Evolutionary conservation across 2,113 vertebrate species (phyloP).

Genomic region (Climacteris rufus): DNA sequence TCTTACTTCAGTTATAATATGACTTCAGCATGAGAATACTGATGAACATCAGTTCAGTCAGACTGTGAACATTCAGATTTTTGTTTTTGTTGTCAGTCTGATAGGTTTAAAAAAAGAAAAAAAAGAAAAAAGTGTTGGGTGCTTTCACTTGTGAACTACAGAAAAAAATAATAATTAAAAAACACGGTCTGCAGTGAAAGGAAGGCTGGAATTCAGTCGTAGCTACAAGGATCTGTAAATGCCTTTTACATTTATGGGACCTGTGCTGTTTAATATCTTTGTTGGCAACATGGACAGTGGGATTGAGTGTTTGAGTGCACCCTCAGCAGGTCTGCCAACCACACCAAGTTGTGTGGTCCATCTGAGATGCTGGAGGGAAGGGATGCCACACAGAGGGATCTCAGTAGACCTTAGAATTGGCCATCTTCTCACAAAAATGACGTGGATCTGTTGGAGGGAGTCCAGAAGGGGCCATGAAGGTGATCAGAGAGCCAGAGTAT

Average conservation of each 20-base stretch:
- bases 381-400: not conserved
- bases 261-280: not conserved
- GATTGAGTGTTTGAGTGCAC: not conserved
- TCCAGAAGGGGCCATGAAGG: not conserved
- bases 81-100: not conserved
- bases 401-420: not conserved
- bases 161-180: not conserved
- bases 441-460: not conserved
- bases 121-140: not conserved
- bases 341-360: accelerated
- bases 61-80: not conserved
- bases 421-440: not conserved
- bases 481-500: not conserved
- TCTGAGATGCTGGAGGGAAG: not conserved
- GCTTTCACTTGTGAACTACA: not conserved
- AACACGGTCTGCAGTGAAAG: not conserved
- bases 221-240: not conserved
- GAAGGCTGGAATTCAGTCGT: not conserved
- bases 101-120: not conserved
- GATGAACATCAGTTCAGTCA: not conserved
- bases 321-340: not conserved
- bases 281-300: not conserved
- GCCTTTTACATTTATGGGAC: not conserved
- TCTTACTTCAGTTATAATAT: not conserved
- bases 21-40: not conserved